Conservation (phyloP, 2,888 invertebrate species). For the Branchinecta sandiegonensis region DNA sequence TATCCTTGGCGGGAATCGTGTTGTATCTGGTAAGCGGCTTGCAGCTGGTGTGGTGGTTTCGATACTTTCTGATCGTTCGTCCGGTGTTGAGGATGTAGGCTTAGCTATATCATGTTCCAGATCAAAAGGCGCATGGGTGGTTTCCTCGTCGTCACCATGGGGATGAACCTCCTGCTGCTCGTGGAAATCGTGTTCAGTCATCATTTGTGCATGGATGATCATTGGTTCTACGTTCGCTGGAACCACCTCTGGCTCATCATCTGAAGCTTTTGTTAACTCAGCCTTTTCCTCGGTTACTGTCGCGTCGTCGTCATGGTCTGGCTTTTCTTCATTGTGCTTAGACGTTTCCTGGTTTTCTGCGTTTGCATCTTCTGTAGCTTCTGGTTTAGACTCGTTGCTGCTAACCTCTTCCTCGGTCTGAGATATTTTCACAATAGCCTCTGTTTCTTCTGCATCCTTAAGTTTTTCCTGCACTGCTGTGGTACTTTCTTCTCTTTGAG, state of each 20-base stretch:
- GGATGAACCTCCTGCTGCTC: neutral
- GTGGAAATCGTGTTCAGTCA: slow-evolving; percentile 5
- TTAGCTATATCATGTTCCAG: slow-evolving; percentile 7
- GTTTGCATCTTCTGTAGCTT: neutral
- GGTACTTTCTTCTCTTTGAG: too few relatives aligned
- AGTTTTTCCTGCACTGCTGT: too few relatives aligned
- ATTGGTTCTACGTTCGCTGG: neutral
- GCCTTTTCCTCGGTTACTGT: neutral
- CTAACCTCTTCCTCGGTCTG: too few relatives aligned
- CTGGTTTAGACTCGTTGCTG: neutral
- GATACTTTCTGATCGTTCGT: slow-evolving; percentile 1
- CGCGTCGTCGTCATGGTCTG: neutral
- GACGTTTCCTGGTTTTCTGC: neutral
- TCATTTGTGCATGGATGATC: slow-evolving; percentile 8
- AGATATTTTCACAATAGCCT: too few relatives aligned
- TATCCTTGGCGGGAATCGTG: neutral
- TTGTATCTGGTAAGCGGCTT: neutral
- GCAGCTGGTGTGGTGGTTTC: neutral
- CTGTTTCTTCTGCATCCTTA: too few relatives aligned
- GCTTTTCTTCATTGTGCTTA: neutral
- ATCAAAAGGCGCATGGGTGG: neutral
- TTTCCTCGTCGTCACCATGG: neutral
- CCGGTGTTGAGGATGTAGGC: slow-evolving; percentile 7
- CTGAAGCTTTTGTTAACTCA: neutral
- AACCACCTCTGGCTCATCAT: neutral